These are phyloP conservation scores for Xenopus borealis DNA, from an alignment of 2,113 vertebrate genomes.

Conservation along the genomic window DNA sequence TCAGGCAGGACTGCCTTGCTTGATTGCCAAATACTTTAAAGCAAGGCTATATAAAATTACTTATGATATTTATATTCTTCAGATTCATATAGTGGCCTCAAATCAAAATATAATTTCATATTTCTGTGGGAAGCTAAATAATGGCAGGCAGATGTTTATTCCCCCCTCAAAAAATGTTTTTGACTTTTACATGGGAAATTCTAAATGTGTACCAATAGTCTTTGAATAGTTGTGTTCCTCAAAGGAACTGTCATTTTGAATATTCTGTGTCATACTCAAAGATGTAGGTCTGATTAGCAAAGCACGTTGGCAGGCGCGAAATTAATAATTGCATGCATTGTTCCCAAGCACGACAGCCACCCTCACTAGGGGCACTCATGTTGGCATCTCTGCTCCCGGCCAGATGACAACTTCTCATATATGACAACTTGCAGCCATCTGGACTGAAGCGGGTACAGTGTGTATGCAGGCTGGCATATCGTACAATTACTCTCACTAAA, in stretches of 20 bases:
- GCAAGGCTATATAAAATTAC: background rate
- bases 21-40: background rate
- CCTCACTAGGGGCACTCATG: conserved; percentile 31
- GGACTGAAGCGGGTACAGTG: conserved; percentile 33
- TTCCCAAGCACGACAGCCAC: conserved; percentile 29
- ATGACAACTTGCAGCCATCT: conserved; percentile 43
- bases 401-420: conserved; percentile 31
- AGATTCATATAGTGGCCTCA: conserved; percentile 10
- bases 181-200: conserved; percentile 10
- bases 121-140: background rate
- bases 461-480: conserved; percentile 29
- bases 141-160: background rate
- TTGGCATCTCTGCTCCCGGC: conserved; percentile 27
- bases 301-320: conserved; percentile 38
- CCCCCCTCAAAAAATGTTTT: background rate
- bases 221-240: background rate
- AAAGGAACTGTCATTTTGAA: conserved; percentile 29
- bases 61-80: conserved; percentile 3
- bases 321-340: conserved; percentile 46
- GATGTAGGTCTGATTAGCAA: conserved; percentile 43
- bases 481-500: conserved; percentile 45
- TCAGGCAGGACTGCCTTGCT: background rate
- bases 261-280: conserved; percentile 35
- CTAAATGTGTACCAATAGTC: conserved; percentile 14
- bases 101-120: background rate